phyloP scores from a whole-genome alignment of 2,888 invertebrate species.

The Vandiemenella viatica region DNA sequence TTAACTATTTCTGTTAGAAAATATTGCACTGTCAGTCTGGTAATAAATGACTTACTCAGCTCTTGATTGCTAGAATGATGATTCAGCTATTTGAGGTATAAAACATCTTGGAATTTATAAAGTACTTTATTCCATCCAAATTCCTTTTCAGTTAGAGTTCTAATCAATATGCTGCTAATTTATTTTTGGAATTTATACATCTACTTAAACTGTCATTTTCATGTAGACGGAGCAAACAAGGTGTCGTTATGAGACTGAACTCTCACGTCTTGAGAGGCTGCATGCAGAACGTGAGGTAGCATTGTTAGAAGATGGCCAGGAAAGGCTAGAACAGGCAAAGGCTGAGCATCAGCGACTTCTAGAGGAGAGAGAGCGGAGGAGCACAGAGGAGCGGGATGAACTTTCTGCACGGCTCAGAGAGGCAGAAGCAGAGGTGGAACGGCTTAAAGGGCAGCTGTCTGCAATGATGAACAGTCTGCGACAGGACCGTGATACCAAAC shows the following conservation, averaged over 20 bases:
- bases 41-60: no score
- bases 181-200: no score
- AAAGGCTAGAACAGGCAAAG: slow-evolving; percentile 12
- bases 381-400: background rate
- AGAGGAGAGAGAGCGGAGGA: background rate
- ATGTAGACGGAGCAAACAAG: slow-evolving; percentile 4
- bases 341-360: slow-evolving; percentile 7
- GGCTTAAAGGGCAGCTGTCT: slow-evolving; percentile 25
- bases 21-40: no score
- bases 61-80: no score
- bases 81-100: no score
- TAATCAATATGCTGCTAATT: no score
- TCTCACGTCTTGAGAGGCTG: background rate
- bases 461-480: slow-evolving; percentile 27
- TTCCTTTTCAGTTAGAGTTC: background rate
- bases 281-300: slow-evolving; percentile 1
- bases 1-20: no score
- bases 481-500: slow-evolving; percentile 28
- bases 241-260: background rate
- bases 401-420: slow-evolving; percentile 16
- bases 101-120: no score
- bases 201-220: background rate
- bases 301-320: background rate
- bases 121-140: no score
- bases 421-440: slow-evolving; percentile 25